These are phyloP conservation scores for Drosophila watanabei DNA, from an alignment of 1,140 invertebrate species.

Conservation along the genomic window DNA sequence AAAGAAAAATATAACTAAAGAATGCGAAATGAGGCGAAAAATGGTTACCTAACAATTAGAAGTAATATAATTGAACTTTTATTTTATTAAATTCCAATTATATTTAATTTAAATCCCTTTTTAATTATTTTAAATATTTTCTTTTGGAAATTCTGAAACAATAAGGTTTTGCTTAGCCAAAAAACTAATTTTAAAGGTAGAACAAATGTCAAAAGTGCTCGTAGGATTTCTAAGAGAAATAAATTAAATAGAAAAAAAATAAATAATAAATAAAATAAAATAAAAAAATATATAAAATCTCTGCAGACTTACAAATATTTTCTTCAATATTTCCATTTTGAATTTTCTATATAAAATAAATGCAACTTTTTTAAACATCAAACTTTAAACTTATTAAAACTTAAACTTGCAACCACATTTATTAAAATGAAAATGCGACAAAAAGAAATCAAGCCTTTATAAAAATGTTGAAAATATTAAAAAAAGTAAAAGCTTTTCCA, in stretches of 20 bases:
- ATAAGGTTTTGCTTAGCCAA: not conserved
- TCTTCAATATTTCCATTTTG: not conserved
- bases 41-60: too few species aligned
- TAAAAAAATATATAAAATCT: too few species aligned
- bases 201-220: not conserved
- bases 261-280: too few species aligned
- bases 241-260: too few species aligned
- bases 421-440: not conserved
- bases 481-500: constrained; percentile 17
- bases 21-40: too few species aligned
- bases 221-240: too few species aligned
- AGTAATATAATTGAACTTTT: not conserved
- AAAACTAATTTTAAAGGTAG: not conserved
- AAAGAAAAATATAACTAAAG: too few species aligned
- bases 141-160: not conserved
- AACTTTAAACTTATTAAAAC: not conserved
- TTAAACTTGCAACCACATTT: not conserved
- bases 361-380: not conserved
- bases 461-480: not conserved
- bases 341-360: not conserved
- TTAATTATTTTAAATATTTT: not conserved
- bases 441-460: not conserved
- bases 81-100: not conserved
- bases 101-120: not conserved
- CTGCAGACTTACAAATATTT: not conserved